Evolutionary conservation across 1,140 invertebrate genomes (phyloP), one percentile per base, ranked within the genome.

Genomic region (Caenorhabditis elegans): DNA sequence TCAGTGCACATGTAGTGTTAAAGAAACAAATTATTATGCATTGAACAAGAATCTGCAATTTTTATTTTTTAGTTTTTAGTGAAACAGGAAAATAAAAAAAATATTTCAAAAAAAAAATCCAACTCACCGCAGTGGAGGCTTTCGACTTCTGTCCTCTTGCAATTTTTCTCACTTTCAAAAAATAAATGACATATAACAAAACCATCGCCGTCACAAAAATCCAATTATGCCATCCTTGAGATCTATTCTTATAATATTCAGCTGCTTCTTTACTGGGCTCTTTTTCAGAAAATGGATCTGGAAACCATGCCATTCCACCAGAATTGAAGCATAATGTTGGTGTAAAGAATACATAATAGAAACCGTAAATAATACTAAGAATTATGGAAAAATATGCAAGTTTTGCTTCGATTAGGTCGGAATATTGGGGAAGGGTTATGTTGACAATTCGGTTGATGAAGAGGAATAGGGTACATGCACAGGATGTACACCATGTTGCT

Each of bases 11-110:
- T 39, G 75, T 48, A 13, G 60, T 60, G 53, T 79, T 79, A 53
- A 79, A 79, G 36, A 60, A 43, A 46, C 78, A 79, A 26, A 79
- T 79, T 19, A 65, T 79, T 24, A 39, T 26, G 19, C 51, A 79
- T 48, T 79, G 78, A 34, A 79, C 1, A 53, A 79, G 43, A 17
- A 79, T 79, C 78, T 79, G 78, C 11, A 60, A 53, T n/a, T n/a
- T n/a, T n/a, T n/a, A n/a, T n/a, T n/a, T n/a, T n/a, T n/a, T n/a
- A n/a, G n/a, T n/a, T n/a, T n/a, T n/a, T n/a, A n/a, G n/a, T n/a
- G n/a, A n/a, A n/a, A n/a, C n/a, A n/a, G n/a, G n/a, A n/a, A n/a
- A n/a, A n/a, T 46, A 55, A 49, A n/a, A 79, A 19, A 49, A 79
- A 31, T 6, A 79, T 79, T 49, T 79, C 48, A 26, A 53, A 51